A percentile compares a stretch with the other conserved stretches of the same genome.
Evolutionary conservation across 2,113 vertebrate genomes (phyloP).

Genomic region (Tor tambroides): DNA sequence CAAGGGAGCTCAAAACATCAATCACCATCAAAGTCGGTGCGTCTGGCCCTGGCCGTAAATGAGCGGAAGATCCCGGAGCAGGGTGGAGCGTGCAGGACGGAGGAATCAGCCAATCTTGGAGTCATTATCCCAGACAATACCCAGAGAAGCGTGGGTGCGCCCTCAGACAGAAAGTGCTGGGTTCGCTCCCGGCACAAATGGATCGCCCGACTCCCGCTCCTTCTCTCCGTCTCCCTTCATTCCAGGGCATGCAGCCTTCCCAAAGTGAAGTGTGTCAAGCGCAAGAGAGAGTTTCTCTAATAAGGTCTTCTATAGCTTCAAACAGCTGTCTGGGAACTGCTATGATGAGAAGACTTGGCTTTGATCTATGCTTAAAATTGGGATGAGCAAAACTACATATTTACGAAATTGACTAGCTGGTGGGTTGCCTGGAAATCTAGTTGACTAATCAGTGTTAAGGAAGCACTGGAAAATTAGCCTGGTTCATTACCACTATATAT

Average conservation of each 20-base stretch:
- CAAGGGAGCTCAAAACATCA: conserved; percentile 42
- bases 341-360: not conserved
- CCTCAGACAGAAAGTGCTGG: not conserved
- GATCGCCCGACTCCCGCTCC: not conserved
- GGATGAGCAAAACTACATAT: not conserved
- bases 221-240: not conserved
- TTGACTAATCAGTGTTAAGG: not conserved
- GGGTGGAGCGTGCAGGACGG: conserved; percentile 48
- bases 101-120: conserved; percentile 42
- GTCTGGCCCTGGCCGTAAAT: conserved; percentile 54
- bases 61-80: conserved; percentile 47
- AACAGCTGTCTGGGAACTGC: conserved; percentile 3
- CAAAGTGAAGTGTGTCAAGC: conserved; percentile 25
- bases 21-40: conserved; percentile 46
- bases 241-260: conserved; percentile 26
- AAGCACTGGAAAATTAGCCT: not conserved
- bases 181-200: not conserved
- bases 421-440: not conserved
- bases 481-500: not conserved
- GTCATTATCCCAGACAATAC: conserved; percentile 43
- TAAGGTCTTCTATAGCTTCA: conserved; percentile 31
- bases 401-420: not conserved
- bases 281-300: conserved; percentile 39
- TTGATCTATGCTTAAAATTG: conserved; percentile 7
- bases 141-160: conserved; percentile 34